Conservation (phyloP, 2,797 vertebrate species). For the Nannoperca obscura region DNA sequence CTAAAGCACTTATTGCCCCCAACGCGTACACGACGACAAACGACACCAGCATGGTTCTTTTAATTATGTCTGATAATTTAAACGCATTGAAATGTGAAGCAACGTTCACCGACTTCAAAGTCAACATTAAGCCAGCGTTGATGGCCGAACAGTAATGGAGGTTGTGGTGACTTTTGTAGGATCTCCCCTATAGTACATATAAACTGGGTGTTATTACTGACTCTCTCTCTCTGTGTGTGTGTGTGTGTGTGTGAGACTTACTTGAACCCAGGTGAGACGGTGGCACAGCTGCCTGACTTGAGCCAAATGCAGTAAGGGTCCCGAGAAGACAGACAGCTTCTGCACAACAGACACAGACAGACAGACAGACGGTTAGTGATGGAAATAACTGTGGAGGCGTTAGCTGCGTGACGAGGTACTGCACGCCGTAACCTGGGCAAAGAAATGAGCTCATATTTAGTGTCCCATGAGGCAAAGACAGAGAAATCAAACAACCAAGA, state of each 20-base stretch:
- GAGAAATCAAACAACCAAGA: neutral
- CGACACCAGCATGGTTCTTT: neutral
- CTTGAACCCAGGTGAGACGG: conserved; percentile 85
- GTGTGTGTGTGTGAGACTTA: conserved; percentile 71
- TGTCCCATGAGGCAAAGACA: neutral
- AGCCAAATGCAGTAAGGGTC: conserved; percentile 96
- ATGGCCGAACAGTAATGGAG: neutral
- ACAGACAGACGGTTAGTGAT: conserved; percentile 33
- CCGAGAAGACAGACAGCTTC: conserved; percentile 91
- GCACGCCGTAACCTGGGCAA: too few relatives aligned
- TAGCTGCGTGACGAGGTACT: too few relatives aligned
- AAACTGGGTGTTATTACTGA: neutral
- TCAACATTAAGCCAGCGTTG: conserved; percentile 1
- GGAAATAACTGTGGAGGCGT: conserved; percentile 9
- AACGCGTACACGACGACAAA: neutral
- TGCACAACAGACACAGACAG: conserved; percentile 72
- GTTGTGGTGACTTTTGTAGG: neutral
- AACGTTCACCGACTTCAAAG: neutral
- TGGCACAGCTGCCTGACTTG: conserved; percentile 86
- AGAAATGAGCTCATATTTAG: too few relatives aligned
- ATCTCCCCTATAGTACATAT: neutral
- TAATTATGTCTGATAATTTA: neutral
- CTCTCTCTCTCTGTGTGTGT: conserved; percentile 6
- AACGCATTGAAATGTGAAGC: neutral
- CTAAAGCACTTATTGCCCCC: neutral